Evolutionary conservation across 2,797 vertebrate genomes (phyloP).

Genomic region (Pseudocheirus occidentalis): DNA sequence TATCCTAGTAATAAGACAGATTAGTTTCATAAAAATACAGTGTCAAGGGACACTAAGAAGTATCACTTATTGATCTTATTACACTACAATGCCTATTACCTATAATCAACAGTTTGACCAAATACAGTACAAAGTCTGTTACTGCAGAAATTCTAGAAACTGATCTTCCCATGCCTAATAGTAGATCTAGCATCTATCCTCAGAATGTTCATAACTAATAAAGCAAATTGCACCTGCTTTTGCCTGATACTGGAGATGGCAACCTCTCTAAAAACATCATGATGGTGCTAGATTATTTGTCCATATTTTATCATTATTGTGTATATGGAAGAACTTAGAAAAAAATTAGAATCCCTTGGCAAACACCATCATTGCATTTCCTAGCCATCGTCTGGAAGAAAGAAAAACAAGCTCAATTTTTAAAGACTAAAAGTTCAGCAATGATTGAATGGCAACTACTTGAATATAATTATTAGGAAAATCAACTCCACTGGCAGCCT

Average conservation of each 20-base stretch:
- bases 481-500: no score
- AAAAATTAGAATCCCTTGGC: not conserved
- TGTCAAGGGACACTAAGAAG: conserved; percentile 1
- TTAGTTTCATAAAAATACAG: conserved; percentile 19
- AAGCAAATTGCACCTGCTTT: not conserved
- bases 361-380: not conserved
- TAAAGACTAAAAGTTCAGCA: no score
- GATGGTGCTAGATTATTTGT: not conserved
- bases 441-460: no score
- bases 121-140: conserved; percentile 31
- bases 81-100: conserved; percentile 11
- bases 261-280: not conserved
- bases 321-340: not conserved
- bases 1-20: conserved; percentile 4
- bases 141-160: not conserved
- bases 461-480: no score
- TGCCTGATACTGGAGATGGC: not conserved
- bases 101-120: not conserved
- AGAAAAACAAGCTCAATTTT: no score
- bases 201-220: not conserved
- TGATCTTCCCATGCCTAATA: not conserved
- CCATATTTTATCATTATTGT: not conserved
- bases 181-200: conserved; percentile 12
- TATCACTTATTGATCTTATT: conserved; percentile 10
- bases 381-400: not conserved